phyloP scores from a whole-genome alignment of 2,113 vertebrate genomes.

The Paradoxurus hermaphroditus region DNA sequence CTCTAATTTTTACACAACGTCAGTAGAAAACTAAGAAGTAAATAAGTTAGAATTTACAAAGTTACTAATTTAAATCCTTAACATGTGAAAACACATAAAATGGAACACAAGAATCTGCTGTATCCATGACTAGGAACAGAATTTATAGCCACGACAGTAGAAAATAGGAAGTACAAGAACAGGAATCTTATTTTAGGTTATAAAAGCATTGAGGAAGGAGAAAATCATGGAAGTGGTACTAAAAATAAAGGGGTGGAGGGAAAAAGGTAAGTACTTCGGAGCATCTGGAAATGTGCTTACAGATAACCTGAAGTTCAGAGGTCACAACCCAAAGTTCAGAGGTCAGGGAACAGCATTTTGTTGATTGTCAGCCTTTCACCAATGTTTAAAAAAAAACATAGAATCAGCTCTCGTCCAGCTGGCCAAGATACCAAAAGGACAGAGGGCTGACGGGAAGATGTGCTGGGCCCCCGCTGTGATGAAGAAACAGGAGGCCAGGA shows the following conservation, averaged over 20 bases:
- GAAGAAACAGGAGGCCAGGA: neutral
- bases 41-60: neutral
- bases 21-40: neutral
- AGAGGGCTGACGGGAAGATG: neutral
- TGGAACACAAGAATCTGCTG: neutral
- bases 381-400: neutral
- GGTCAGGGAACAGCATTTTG: neutral
- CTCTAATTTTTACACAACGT: neutral
- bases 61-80: neutral
- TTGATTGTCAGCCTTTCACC: neutral
- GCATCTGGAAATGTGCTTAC: neutral
- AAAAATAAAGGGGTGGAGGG: neutral
- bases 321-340: neutral
- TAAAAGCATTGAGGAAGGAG: neutral
- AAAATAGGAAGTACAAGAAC: neutral
- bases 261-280: neutral
- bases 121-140: neutral
- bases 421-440: neutral
- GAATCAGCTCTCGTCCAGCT: neutral
- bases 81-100: neutral
- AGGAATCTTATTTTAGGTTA: neutral
- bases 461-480: neutral
- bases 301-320: neutral
- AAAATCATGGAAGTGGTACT: neutral
- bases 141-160: neutral